These are phyloP conservation scores for Rotaria socialis DNA, from an alignment of 2,888 invertebrate genomes.

Conservation along the genomic window DNA sequence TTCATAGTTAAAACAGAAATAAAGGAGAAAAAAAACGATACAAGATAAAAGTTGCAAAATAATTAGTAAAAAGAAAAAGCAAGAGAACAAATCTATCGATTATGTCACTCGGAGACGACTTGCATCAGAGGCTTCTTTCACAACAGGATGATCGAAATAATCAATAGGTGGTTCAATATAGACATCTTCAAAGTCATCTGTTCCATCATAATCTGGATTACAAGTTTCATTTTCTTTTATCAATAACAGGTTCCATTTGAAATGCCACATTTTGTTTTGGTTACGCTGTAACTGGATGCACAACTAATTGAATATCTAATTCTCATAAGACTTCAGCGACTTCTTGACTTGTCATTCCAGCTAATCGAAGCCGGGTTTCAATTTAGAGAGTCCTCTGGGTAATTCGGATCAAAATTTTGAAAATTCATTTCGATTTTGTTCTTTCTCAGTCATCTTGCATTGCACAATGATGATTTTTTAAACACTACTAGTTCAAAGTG, in stretches of 20 bases:
- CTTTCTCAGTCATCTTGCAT: too few species aligned
- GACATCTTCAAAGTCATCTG: slow-evolving; percentile 34
- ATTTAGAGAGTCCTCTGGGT: too few species aligned
- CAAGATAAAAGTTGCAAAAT: not conserved
- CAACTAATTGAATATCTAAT: slow-evolving; percentile 40
- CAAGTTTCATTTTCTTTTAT: not conserved
- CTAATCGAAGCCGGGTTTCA: slow-evolving; percentile 6
- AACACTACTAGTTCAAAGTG: too few species aligned
- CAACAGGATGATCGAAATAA: slow-evolving; percentile 47
- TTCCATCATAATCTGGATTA: slow-evolving; percentile 39
- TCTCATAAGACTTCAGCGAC: slow-evolving; percentile 42
- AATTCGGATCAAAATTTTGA: too few species aligned
- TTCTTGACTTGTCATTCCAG: slow-evolving; percentile 38
- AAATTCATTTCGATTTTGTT: too few species aligned
- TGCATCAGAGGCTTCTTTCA: slow-evolving; percentile 18
- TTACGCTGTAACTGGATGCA: not conserved
- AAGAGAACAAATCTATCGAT: not conserved
- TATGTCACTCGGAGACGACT: not conserved
- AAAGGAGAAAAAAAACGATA: not conserved
- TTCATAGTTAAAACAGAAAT: not conserved
- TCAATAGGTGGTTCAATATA: slow-evolving; percentile 39
- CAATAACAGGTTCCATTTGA: not conserved
- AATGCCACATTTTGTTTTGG: not conserved
- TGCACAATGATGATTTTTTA: too few species aligned
- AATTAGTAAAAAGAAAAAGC: not conserved